phyloP scores from a whole-genome alignment of 2,888 invertebrate genomes.

The Oscheius sp. region DNA sequence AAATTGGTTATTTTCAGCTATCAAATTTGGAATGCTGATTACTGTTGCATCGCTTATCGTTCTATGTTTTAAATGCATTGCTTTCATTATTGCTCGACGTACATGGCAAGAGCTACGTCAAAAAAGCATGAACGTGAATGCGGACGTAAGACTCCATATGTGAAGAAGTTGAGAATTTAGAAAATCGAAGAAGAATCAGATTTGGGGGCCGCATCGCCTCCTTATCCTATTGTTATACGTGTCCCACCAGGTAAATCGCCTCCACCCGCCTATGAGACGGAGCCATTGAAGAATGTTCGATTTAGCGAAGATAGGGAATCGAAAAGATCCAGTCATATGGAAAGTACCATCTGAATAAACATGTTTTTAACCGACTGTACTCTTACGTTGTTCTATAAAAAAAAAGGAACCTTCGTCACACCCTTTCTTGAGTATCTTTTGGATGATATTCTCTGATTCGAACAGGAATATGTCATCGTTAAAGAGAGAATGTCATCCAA shows the following conservation, averaged over 20 bases:
- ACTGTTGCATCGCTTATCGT: conserved; percentile 40
- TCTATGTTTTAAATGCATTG: conserved; percentile 40
- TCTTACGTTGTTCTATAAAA: no score
- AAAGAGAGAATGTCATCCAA: no score
- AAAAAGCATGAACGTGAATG: not conserved
- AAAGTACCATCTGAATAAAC: conserved; percentile 3
- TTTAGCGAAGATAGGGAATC: conserved; percentile 1
- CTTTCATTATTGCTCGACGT: conserved; percentile 37
- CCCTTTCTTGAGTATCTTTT: no score
- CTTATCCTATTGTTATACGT: conserved; percentile 11
- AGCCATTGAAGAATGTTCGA: conserved; percentile 2
- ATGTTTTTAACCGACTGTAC: no score
- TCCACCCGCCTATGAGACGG: conserved; percentile 11
- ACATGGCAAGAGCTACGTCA: conserved; percentile 39
- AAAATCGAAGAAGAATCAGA: conserved; percentile 26
- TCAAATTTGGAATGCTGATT: conserved; percentile 47
- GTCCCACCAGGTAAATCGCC: conserved; percentile 8
- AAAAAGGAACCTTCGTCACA: no score
- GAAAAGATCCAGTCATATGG: conserved; percentile 4
- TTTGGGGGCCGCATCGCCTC: conserved; percentile 6
- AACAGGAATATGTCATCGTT: no score
- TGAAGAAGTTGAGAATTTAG: not conserved
- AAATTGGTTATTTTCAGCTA: conserved; percentile 37
- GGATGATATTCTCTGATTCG: no score
- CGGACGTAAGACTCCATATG: not conserved